These are phyloP conservation scores for Brenthis ino DNA, from an alignment of 2,888 invertebrate genomes.

Conservation along the genomic window DNA sequence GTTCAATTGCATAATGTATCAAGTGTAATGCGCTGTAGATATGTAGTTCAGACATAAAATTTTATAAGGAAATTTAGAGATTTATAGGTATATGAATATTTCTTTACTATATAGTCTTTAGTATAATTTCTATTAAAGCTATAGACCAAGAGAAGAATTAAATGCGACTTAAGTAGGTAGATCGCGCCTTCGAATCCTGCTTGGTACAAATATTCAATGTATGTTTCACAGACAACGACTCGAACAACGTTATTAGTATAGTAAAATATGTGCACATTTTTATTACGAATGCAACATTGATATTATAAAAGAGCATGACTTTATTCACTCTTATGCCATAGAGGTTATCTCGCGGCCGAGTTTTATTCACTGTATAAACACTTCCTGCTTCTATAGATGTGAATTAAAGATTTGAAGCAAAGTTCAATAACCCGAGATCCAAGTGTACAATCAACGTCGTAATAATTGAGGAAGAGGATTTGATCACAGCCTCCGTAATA, in stretches of 20 bases:
- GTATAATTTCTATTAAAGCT: too few species aligned
- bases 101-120: too few species aligned
- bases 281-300: too few species aligned
- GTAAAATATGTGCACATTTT: too few species aligned
- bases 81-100: not conserved
- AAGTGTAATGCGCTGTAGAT: not conserved
- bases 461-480: slow-evolving; percentile 34
- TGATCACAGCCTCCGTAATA: slow-evolving; percentile 27
- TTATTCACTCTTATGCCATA: slow-evolving; percentile 7
- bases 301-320: not conserved
- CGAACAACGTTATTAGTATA: too few species aligned
- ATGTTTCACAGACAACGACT: too few species aligned
- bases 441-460: slow-evolving; percentile 31
- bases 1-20: slow-evolving; percentile 20
- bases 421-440: slow-evolving; percentile 31
- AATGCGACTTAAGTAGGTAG: too few species aligned
- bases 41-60: not conserved
- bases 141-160: too few species aligned
- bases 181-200: too few species aligned
- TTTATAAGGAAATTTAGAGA: slow-evolving; percentile 3
- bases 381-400: slow-evolving; percentile 32
- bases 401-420: slow-evolving; percentile 26
- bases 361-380: slow-evolving; percentile 28
- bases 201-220: too few species aligned
- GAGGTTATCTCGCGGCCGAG: slow-evolving; percentile 37